Evolutionary conservation across 2,888 invertebrate species (phyloP).

Genomic region (Odiellus spinosus): DNA sequence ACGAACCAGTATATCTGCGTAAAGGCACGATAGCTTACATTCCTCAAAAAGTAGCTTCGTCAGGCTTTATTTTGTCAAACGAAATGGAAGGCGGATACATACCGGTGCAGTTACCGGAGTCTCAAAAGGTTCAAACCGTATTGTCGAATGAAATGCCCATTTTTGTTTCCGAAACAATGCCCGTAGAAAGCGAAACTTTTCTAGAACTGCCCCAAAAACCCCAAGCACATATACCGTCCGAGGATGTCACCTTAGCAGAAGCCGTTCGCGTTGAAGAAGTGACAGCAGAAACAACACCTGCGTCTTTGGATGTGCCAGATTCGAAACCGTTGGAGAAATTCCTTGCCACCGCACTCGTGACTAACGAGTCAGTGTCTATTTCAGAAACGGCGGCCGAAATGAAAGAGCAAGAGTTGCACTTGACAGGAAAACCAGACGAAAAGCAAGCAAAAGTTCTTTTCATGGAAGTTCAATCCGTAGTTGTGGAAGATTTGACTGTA

Average conservation of each 20-base stretch:
- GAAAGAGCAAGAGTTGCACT: constrained; percentile 15
- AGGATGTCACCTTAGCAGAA: constrained; percentile 8
- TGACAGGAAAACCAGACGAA: constrained; percentile 6
- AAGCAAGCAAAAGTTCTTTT: constrained; percentile 15
- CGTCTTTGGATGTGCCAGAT: constrained; percentile 3
- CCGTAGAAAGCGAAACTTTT: constrained; percentile 11
- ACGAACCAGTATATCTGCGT: background rate
- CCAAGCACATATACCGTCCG: constrained; percentile 7
- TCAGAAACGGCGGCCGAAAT: constrained; percentile 18
- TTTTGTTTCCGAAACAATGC: constrained; percentile 12
- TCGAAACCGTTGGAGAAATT: constrained; percentile 6
- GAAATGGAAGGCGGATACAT: constrained; percentile 13
- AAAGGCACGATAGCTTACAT: constrained; percentile 8
- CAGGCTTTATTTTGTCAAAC: constrained; percentile 11
- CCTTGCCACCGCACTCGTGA: constrained; percentile 9
- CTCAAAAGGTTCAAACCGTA: constrained; percentile 5
- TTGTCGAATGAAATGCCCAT: constrained; percentile 10
- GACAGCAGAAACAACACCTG: constrained; percentile 10
- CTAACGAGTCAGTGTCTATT: constrained; percentile 18
- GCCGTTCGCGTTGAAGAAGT: constrained; percentile 15
- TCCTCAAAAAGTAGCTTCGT: constrained; percentile 11
- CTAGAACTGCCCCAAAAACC: constrained; percentile 11
- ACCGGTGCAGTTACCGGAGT: constrained; percentile 2
- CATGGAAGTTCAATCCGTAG: constrained; percentile 12
- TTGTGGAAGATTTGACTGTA: constrained; percentile 13